phyloP scores from a whole-genome alignment of 2,797 vertebrate genomes.

The Toxotes lorentzi region DNA sequence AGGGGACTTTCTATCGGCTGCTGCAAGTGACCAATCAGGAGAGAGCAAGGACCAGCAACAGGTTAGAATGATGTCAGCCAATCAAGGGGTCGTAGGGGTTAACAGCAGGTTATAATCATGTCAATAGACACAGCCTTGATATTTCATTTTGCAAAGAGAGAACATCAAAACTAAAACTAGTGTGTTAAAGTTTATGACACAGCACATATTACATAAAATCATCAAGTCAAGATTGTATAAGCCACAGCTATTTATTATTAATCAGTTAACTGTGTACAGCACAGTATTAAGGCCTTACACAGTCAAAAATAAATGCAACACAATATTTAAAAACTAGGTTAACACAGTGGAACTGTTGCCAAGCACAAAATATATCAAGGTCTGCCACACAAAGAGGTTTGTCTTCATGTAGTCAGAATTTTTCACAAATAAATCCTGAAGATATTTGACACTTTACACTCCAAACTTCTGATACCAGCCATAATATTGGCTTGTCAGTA shows the following conservation, averaged over 20 bases:
- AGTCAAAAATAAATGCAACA: not conserved
- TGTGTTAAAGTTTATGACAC: not conserved
- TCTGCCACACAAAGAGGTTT: not conserved
- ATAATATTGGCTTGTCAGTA: not conserved
- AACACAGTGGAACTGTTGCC: not conserved
- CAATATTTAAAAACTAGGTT: constrained; percentile 3
- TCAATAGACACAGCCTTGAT: not conserved
- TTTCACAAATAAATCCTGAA: not conserved
- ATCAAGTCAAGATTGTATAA: not conserved
- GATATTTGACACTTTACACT: not conserved
- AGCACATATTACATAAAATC: not conserved
- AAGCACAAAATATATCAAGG: not conserved
- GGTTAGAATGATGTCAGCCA: constrained; percentile 51
- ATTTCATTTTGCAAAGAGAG: not conserved
- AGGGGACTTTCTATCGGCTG: constrained; percentile 62
- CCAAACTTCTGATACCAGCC: not conserved
- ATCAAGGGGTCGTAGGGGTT: not conserved
- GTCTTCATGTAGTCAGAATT: not conserved
- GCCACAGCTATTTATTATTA: not conserved
- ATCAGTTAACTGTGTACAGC: not conserved
- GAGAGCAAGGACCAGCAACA: constrained; percentile 36
- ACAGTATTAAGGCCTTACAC: not conserved
- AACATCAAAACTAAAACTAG: not conserved
- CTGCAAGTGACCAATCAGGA: constrained; percentile 52
- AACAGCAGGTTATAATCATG: not conserved